These are phyloP conservation scores for Drosophila sucinea DNA, from an alignment of 1,140 invertebrate species.

Conservation along the genomic window DNA sequence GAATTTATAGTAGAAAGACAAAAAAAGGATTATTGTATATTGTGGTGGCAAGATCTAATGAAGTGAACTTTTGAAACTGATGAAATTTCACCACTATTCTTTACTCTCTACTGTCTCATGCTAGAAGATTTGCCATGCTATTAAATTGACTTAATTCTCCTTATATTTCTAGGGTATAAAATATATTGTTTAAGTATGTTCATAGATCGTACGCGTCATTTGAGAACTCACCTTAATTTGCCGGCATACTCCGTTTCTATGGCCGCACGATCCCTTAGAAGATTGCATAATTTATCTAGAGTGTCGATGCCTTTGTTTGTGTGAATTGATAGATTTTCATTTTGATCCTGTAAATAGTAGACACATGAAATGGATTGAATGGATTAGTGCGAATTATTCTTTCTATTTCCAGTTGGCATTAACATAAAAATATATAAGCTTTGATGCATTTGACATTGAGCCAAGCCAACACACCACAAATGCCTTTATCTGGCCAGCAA, in stretches of 20 bases:
- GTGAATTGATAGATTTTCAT: conserved; percentile 96
- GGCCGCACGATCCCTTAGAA: conserved; percentile 95
- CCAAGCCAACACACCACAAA: conserved; percentile 26
- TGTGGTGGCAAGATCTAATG: too few species aligned
- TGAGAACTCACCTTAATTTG: conserved; percentile 92
- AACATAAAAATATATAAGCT: conserved; percentile 2
- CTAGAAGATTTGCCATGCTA: background rate
- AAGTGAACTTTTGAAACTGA: too few species aligned
- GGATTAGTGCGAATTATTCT: conserved; percentile 41
- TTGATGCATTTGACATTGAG: conserved; percentile 50
- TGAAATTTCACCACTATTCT: too few species aligned
- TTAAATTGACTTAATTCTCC: too few species aligned
- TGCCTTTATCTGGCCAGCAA: conserved; percentile 26
- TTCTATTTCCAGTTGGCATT: background rate
- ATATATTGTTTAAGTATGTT: too few species aligned
- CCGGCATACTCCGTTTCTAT: conserved; percentile 98
- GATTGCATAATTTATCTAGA: conserved; percentile 96
- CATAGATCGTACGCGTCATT: background rate
- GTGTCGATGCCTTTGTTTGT: conserved; percentile 99
- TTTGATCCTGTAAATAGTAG: conserved; percentile 94
- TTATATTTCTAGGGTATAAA: too few species aligned
- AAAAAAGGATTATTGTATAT: too few species aligned
- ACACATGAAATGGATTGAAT: conserved; percentile 59
- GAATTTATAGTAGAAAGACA: too few species aligned
- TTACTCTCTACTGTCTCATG: too few species aligned